Evolutionary conservation across 2,797 vertebrate genomes (phyloP).

Genomic region (Trachurus trachurus): DNA sequence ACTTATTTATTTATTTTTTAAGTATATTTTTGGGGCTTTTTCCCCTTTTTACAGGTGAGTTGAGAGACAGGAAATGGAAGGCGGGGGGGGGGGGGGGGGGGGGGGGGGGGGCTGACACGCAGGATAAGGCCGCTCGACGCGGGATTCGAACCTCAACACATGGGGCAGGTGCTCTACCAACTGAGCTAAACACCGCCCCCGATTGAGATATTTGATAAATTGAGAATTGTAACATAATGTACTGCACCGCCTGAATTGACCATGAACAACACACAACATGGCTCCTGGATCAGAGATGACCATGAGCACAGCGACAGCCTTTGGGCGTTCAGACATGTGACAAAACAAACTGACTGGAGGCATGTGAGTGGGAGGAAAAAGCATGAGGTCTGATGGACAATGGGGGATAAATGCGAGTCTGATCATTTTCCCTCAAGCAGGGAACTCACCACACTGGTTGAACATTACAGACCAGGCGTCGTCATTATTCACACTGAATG

Average conservation of each 20-base stretch:
- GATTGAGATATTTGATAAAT: too few species aligned
- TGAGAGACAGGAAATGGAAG: too few species aligned
- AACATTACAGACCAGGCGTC: constrained; percentile 11
- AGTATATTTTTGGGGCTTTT: too few species aligned
- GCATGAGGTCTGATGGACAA: not conserved
- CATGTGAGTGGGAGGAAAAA: not conserved
- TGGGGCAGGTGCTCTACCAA: too few species aligned
- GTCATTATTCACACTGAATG: constrained; percentile 6
- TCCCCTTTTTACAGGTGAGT: too few species aligned
- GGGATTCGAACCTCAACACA: too few species aligned
- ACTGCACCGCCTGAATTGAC: not conserved
- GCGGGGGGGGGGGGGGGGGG: too few species aligned
- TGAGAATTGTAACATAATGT: not conserved
- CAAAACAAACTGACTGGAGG: not conserved
- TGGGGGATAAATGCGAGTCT: not conserved
- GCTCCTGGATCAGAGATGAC: not conserved
- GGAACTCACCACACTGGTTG: constrained; percentile 1
- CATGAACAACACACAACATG: not conserved
- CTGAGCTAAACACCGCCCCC: too few species aligned
- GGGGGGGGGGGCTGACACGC: too few species aligned
- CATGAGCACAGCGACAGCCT: not conserved
- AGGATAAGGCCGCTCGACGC: too few species aligned
- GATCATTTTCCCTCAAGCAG: not conserved
- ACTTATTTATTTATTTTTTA: too few species aligned
- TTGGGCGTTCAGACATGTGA: not conserved